A percentile compares a stretch with the other conserved stretches of the same genome.
phyloP scores from a whole-genome alignment of 1,140 invertebrate genomes.

The Drosophila subpulchrella region DNA sequence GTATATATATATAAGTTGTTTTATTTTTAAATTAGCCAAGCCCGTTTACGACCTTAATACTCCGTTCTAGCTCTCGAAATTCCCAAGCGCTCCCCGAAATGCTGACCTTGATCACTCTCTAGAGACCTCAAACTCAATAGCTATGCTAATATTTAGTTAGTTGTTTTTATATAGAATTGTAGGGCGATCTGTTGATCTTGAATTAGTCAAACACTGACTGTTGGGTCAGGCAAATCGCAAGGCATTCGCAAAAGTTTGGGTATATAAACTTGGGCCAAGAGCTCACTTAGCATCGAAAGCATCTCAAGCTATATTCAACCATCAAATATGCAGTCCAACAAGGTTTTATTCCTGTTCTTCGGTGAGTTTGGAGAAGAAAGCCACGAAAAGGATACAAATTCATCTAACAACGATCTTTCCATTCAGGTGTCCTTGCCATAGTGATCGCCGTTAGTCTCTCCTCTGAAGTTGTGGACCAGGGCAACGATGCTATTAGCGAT shows the following conservation, averaged over 20 bases:
- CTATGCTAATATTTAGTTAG: constrained; percentile 55
- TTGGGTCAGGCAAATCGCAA: constrained; percentile 16
- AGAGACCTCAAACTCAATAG: background rate
- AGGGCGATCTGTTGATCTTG: constrained; percentile 10
- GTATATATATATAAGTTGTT: background rate
- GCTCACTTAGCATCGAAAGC: constrained; percentile 46
- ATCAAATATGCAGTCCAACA: constrained; percentile 57
- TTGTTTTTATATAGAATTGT: constrained; percentile 39
- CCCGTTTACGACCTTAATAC: background rate
- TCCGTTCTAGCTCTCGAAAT: background rate
- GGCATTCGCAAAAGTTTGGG: constrained; percentile 14
- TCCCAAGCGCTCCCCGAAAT: constrained; percentile 2
- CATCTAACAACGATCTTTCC: background rate
- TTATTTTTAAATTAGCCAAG: background rate
- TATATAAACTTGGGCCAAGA: constrained; percentile 51
- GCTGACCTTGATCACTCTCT: constrained; percentile 14
- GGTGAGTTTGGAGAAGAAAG: constrained; percentile 40
- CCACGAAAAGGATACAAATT: no score
- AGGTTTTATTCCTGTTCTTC: constrained; percentile 54
- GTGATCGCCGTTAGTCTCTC: constrained; percentile 34
- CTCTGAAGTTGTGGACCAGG: background rate
- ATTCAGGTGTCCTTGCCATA: constrained; percentile 53
- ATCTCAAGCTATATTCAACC: constrained; percentile 22
- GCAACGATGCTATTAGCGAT: constrained; percentile 48
- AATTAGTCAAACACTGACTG: background rate